Percentiles rank a stretch among this genome's conserved stretches.
These are phyloP conservation scores for Arctopsyche grandis DNA, from an alignment of 1,140 invertebrate species.

Conservation along the genomic window DNA sequence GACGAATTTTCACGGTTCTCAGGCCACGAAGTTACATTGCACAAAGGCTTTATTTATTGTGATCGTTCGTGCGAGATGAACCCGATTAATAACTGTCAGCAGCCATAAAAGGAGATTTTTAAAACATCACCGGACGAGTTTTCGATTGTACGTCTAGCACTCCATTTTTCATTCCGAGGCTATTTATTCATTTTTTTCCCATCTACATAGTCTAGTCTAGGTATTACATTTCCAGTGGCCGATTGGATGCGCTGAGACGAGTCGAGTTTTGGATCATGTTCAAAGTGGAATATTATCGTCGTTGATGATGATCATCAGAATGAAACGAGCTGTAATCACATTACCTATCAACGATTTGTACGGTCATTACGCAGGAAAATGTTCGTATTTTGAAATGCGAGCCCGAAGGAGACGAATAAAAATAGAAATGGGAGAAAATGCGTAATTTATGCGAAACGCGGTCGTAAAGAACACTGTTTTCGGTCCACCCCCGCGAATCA, in stretches of 20 bases:
- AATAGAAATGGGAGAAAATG: background rate
- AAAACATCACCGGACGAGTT: background rate
- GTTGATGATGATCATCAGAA: too few species aligned
- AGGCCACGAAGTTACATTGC: background rate
- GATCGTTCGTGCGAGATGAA: slow-evolving; percentile 10
- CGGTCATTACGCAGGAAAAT: too few species aligned
- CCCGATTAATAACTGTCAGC: slow-evolving; percentile 26
- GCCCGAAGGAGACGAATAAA: background rate
- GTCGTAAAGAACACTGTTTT: background rate
- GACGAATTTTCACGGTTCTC: background rate
- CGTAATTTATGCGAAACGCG: background rate
- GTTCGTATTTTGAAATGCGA: too few species aligned
- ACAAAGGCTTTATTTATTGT: slow-evolving; percentile 17
- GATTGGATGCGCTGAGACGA: too few species aligned
- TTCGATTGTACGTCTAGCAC: background rate
- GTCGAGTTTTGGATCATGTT: too few species aligned
- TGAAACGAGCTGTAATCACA: too few species aligned
- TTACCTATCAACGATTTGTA: too few species aligned
- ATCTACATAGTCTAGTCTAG: background rate
- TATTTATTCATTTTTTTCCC: background rate
- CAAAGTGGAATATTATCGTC: too few species aligned
- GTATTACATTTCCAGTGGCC: too few species aligned
- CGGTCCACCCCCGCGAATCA: background rate
- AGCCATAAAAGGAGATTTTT: background rate
- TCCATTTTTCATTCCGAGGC: slow-evolving; percentile 14